These are phyloP conservation scores for Exaiptasia diaphana DNA, from an alignment of 64 coral and sea anemone genomes.

Conservation along the genomic window DNA sequence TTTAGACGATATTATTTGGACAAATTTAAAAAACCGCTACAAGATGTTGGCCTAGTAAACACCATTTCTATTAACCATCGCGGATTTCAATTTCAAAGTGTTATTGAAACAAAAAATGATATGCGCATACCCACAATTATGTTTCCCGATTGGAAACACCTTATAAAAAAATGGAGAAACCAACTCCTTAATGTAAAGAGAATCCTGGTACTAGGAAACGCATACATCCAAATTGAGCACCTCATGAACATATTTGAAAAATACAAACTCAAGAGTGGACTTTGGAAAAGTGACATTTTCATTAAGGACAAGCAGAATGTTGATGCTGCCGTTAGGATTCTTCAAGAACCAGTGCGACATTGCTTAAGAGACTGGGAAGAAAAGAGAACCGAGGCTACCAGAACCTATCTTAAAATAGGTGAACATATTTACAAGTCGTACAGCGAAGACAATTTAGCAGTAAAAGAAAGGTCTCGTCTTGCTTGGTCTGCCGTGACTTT, in stretches of 20 bases:
- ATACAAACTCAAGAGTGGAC: not conserved
- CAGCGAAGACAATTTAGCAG: not conserved
- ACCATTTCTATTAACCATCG: too few relatives aligned
- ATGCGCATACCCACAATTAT: not conserved
- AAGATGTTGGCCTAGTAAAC: too few relatives aligned
- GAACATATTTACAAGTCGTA: not conserved
- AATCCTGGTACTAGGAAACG: slow-evolving; percentile 31
- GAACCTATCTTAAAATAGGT: not conserved
- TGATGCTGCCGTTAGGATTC: not conserved
- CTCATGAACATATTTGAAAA: slow-evolving; percentile 19
- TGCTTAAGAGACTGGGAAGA: not conserved
- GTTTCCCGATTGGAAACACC: slow-evolving; percentile 56
- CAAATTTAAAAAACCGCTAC: too few relatives aligned
- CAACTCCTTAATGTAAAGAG: slow-evolving; percentile 48
- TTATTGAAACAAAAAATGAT: too few relatives aligned
- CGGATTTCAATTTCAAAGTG: too few relatives aligned
- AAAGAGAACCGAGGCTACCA: not conserved
- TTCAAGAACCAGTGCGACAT: not conserved
- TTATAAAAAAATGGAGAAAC: slow-evolving; percentile 58
- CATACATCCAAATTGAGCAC: slow-evolving; percentile 35
- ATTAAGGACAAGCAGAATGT: slow-evolving; percentile 36
- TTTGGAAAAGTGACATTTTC: slow-evolving; percentile 22
- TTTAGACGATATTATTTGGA: slow-evolving; percentile 17
- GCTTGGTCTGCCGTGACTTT: slow-evolving; percentile 4
- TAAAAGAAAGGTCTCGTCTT: not conserved